Base-by-base conservation (phyloP, 2,113 vertebrate genomes). In the Brienomyrus brachyistius region DNA sequence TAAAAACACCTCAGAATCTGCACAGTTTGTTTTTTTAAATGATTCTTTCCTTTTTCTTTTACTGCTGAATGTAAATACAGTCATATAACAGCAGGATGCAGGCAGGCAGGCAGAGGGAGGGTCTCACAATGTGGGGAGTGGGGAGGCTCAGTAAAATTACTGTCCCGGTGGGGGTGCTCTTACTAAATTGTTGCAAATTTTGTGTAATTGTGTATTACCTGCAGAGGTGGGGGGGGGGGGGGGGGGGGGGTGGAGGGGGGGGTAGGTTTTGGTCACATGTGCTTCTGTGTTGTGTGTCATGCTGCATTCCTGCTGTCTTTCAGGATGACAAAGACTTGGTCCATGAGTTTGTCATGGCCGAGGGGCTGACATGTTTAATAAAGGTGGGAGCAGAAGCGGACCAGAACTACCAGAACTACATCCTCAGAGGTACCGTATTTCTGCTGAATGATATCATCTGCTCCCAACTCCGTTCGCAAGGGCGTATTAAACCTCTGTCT, bases 391-490 rank as follows among this genome's bases (percentile, higher is more conserved):
- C 97, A 21, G 97, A 99, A 89, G 97, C 97, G 0, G 98, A 99
- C 94, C 98, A 99, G 95, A 99, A 99, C 94, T 99, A 99, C 90
- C 98, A 99, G 95, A 99, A 99, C 95, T 99, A 99, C 95, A 99
- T 99, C 88, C 94, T 99, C 85, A 97, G 98, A 97, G 98, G 98
- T 99, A 96, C 54, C 21, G 10, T 47, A 5, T 70, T 70, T 31
- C n/a, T 4, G 4, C 62, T 31, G n/a, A 4, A 70, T 70, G 62
- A 70, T 31, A 1, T 27, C 62, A 11, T 62, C 54, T 43, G 47
- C 27, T 19, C 54, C 31, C 23, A 6, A 4, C 27, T 23, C 19
- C 40, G n/a, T 21, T 59, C 7, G 0, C 50, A 5, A 5, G 3
- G 11, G 62, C n/a, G 1, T 4, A 70, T 70, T 31, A 70, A 70